Evolutionary conservation across 2,797 vertebrate species (phyloP).

Genomic region (Bradypodion pumilum): DNA sequence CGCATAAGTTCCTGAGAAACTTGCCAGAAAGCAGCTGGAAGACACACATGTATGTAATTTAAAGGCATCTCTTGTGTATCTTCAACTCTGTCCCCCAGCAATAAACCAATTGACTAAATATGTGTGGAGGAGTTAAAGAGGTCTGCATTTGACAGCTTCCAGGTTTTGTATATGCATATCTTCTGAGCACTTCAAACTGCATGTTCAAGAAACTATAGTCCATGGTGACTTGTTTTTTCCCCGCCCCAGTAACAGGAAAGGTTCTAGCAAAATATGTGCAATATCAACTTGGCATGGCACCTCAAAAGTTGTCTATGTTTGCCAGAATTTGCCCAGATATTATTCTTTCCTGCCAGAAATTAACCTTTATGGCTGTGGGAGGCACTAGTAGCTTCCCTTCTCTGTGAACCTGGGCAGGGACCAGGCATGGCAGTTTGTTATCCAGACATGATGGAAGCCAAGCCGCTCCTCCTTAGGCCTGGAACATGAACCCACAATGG

Average conservation of each 20-base stretch:
- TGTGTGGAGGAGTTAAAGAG: background rate
- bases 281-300: too few relatives aligned
- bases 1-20: background rate
- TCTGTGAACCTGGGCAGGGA: too few relatives aligned
- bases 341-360: too few relatives aligned
- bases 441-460: too few relatives aligned
- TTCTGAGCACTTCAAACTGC: background rate
- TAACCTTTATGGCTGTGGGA: too few relatives aligned
- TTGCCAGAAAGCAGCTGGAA: conserved; percentile 31
- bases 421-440: too few relatives aligned
- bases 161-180: conserved; percentile 1
- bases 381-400: too few relatives aligned
- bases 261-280: background rate
- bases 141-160: background rate
- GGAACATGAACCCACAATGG: background rate
- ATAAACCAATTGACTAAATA: background rate
- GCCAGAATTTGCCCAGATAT: too few relatives aligned
- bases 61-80: background rate
- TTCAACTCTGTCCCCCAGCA: background rate
- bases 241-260: background rate
- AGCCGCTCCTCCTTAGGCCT: background rate
- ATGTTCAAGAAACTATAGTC: background rate
- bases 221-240: background rate
- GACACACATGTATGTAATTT: background rate
- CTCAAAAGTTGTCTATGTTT: too few relatives aligned